Evolutionary conservation across 2,888 invertebrate species (phyloP).

Genomic region (Minunthozetes semirufus): DNA sequence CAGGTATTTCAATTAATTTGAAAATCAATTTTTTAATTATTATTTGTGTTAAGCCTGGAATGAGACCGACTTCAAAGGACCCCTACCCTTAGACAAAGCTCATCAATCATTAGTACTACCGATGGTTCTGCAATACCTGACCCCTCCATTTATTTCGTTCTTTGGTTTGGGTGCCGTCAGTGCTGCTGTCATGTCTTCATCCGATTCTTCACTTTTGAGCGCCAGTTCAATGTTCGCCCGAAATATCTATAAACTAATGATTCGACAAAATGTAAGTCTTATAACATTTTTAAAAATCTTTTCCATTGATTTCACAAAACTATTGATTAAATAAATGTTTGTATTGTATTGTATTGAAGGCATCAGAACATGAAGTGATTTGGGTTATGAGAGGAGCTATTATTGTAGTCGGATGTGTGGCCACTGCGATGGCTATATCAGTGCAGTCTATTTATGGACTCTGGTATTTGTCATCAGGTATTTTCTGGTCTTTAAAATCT

Average conservation of each 20-base stretch:
- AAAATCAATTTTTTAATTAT: neutral
- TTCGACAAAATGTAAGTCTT: slow-evolving; percentile 69
- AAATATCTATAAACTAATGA: slow-evolving; percentile 95
- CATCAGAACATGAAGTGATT: slow-evolving; percentile 91
- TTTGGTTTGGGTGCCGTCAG: slow-evolving; percentile 97
- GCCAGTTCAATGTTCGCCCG: slow-evolving; percentile 99
- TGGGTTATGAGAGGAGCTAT: slow-evolving; percentile 82
- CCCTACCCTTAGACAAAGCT: slow-evolving; percentile 46
- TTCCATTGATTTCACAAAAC: too few relatives aligned
- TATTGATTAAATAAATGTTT: too few relatives aligned
- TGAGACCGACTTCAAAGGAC: slow-evolving; percentile 67
- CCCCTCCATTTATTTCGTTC: slow-evolving; percentile 91
- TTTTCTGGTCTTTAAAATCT: too few relatives aligned
- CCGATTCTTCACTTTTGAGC: slow-evolving; percentile 94
- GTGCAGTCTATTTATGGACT: slow-evolving; percentile 96
- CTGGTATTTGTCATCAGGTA: slow-evolving; percentile 84
- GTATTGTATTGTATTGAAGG: too few relatives aligned
- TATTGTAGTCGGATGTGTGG: slow-evolving; percentile 80
- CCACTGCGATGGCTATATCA: slow-evolving; percentile 91
- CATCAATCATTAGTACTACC: slow-evolving; percentile 70
- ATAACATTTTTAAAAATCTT: too few relatives aligned
- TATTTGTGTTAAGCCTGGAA: slow-evolving; percentile 71
- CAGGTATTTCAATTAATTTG: slow-evolving; percentile 58
- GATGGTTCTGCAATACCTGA: slow-evolving; percentile 91
- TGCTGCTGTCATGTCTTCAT: slow-evolving; percentile 98